Evolutionary conservation across 2,888 invertebrate genomes (phyloP), one percentile per base, ranked within the genome.

Genomic region (Globia sparganii): DNA sequence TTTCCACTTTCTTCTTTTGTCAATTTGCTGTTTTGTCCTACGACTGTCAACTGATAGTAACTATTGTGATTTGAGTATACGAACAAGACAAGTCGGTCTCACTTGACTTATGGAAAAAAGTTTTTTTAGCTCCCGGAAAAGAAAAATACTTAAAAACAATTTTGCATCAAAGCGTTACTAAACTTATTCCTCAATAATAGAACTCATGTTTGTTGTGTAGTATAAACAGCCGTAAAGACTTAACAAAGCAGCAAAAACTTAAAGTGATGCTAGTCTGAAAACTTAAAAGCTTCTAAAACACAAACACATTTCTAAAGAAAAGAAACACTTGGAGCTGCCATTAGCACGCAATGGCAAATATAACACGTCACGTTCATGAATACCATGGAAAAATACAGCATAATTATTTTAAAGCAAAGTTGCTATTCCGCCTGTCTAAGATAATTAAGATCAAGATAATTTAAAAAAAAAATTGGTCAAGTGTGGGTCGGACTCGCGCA

Each of bases 341-440:
- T 25, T 49, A 34, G 25, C 78, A 80, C 49, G 64, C 80, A 65
- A 78, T 28, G 37, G 15, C 21, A 80, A 64, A 72, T 72, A 40
- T 72, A 64, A 72, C 73, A 72, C 13, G 49, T 65, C 34, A 34
- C 31, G 40, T 58, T 58, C 25, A 46, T 64, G 37, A 58, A 40
- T 34, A 53, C 56, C n/a, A 34, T 34, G 18, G 13, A 53, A 72
- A 71, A 72, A 25, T 58, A 80, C n/a, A 43, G 8, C 40, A 58
- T 65, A 43, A 53, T 80, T 59, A 81, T 80, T 78, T 53, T 15
- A 43, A 61, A 80, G 8, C 21, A 28, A 56, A 21, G 46, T 64
- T 64, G 0, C n/a, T 13, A 58, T 64, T 80, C 40, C 21, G n/a
- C 56, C 34, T 72, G 37, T 71, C 56, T 53, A 18, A 15, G 9